Evolutionary conservation across 2,797 vertebrate genomes (phyloP).

Genomic region (Botia almorhae): DNA sequence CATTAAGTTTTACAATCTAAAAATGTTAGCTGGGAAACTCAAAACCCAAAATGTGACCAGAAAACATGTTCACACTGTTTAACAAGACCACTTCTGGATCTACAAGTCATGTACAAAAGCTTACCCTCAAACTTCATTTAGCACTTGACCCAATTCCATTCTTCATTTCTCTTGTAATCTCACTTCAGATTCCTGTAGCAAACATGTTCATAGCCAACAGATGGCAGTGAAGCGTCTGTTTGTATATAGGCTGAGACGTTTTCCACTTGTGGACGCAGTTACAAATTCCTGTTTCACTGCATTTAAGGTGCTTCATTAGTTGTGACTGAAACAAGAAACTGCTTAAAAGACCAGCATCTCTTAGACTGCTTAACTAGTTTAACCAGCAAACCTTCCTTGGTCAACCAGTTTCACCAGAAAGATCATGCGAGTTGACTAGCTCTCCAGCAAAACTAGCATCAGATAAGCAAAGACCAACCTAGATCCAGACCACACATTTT

Average conservation of each 20-base stretch:
- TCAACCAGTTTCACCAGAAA: too few relatives aligned
- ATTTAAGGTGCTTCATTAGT: too few relatives aligned
- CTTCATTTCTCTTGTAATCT: background rate
- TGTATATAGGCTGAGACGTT: too few relatives aligned
- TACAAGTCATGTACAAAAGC: conserved; percentile 9
- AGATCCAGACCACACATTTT: background rate
- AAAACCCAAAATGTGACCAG: conserved; percentile 13
- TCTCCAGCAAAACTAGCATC: too few relatives aligned
- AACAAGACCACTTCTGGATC: background rate
- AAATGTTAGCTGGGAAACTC: conserved; percentile 1
- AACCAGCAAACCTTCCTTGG: too few relatives aligned
- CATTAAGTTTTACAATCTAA: too few relatives aligned
- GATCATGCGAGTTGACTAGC: too few relatives aligned
- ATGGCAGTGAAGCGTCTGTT: conserved; percentile 1
- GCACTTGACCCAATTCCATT: conserved; percentile 23
- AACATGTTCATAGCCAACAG: conserved; percentile 6
- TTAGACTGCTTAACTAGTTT: too few relatives aligned
- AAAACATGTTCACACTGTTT: conserved; percentile 24
- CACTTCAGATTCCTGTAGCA: background rate
- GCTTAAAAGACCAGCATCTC: too few relatives aligned
- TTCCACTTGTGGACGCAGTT: too few relatives aligned
- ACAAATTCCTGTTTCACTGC: too few relatives aligned
- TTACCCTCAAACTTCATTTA: conserved; percentile 11
- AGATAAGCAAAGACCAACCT: background rate
- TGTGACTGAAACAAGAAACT: background rate